Base-by-base conservation (phyloP, 1,140 invertebrate genomes). In the Drosophila persimilis region DNA sequence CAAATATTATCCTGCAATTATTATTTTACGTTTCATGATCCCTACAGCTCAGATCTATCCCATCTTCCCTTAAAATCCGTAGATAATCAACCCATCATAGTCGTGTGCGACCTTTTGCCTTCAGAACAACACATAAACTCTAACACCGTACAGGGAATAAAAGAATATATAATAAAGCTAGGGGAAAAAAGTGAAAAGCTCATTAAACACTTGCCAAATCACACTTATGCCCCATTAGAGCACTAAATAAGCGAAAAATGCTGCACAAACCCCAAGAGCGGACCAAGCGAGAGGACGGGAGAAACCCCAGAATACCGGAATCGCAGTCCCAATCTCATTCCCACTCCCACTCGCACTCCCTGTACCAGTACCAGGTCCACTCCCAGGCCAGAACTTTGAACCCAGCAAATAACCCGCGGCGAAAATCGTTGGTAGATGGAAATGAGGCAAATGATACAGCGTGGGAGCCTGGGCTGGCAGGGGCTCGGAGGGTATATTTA, bases 181-280 rank as follows among this genome's bases (percentile, higher is more conserved):
- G 53, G 44, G 31, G 45, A 31, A 57, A 77, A 81, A 69, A 17
- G 63, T 83, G 69, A 60, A 83, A 86, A 88, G 83, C 83, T 86
- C 78, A 88, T 86, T 86, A 88, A 86, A 86, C 81, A 86, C 74
- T 86, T 78, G 78, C 81, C 51, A 66, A 88, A 86, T 86, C 78
- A 88, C 81, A 86, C 81, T 88, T 86, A 76, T 77, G 83, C 83
- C 78, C 81, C 78, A 86, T 86, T 86, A 86, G 81, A 70, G 60
- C 74, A 88, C 81, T 81, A 86, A 88, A 86, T 79, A 88, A 86
- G 78, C 81, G 83, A 73, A 86, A 78, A 88, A 83, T 60, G 66
- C 66, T 53, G 48, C 13, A 65, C 48, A 52, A 79, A 51, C 22
- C 53, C 50, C 20, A 47, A 31, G 39, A 65, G 15, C 51, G 39